A percentile compares a stretch with the other conserved stretches of the same genome.
Conservation (phyloP, 2,888 invertebrate species). For the Amblyteles armatorius region DNA sequence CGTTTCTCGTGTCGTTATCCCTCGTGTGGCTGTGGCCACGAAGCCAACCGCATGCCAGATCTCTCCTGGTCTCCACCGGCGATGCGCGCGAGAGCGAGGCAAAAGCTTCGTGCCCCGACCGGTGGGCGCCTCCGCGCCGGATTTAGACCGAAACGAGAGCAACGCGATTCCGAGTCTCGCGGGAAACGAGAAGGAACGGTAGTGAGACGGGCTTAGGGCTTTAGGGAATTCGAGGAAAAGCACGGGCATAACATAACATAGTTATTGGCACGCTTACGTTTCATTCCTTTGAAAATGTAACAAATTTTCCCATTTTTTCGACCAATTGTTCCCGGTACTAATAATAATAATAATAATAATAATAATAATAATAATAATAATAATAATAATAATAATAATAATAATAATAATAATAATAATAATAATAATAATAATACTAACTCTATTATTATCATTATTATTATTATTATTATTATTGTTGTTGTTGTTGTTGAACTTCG, state of each 20-base stretch:
- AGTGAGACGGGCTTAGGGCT: slow-evolving; percentile 40
- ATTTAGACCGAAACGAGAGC: slow-evolving; percentile 76
- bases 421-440: not conserved
- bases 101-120: slow-evolving; percentile 64
- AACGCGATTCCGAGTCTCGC: slow-evolving; percentile 40
- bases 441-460: not conserved
- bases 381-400: too few species aligned
- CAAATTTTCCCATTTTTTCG: not conserved
- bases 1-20: slow-evolving; percentile 58
- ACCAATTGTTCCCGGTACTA: not conserved
- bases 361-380: not conserved
- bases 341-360: not conserved
- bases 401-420: not conserved
- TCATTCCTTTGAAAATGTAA: slow-evolving; percentile 15
- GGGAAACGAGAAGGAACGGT: slow-evolving; percentile 47
- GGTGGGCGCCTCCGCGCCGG: slow-evolving; percentile 76
- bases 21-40: slow-evolving; percentile 54
- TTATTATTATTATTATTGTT: not conserved
- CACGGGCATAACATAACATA: slow-evolving; percentile 11
- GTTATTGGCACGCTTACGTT: not conserved
- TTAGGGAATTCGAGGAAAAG: slow-evolving; percentile 48
- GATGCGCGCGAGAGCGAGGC: slow-evolving; percentile 61
- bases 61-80: slow-evolving; percentile 63
- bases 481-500: not conserved
- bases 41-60: slow-evolving; percentile 55